Evolutionary conservation across 2,797 vertebrate species (phyloP).

Genomic region (Lerista edwardsae): DNA sequence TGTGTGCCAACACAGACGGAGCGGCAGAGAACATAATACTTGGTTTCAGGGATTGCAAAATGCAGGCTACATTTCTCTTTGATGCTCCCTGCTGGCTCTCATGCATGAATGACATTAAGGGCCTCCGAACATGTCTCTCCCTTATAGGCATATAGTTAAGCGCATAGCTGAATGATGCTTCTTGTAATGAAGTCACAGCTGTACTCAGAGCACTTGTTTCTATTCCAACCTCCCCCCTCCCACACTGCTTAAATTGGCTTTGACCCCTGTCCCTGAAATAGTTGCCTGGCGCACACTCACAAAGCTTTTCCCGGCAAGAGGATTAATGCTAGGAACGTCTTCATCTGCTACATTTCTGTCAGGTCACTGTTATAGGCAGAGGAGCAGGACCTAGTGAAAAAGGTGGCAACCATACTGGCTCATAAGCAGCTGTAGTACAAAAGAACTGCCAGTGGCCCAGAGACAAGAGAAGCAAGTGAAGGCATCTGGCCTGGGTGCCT

Average conservation of each 20-base stretch:
- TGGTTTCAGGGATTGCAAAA: constrained; percentile 17
- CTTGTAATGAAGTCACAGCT: constrained; percentile 32
- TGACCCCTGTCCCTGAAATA: background rate
- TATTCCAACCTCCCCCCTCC: background rate
- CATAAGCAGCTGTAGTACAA: background rate
- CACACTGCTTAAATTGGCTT: background rate
- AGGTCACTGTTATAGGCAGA: background rate
- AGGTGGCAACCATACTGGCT: background rate
- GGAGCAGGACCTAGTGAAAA: background rate
- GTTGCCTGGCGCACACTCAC: background rate
- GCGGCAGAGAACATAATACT: background rate
- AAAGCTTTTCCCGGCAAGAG: background rate
- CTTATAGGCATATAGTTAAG: constrained; percentile 18
- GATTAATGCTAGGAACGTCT: background rate
- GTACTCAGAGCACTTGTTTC: background rate
- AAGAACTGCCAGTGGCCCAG: no score
- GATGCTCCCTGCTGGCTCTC: constrained; percentile 28
- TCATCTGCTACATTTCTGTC: background rate
- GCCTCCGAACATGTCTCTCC: background rate
- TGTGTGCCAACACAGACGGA: constrained; percentile 2
- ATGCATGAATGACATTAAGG: background rate
- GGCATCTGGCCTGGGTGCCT: no score
- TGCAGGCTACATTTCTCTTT: constrained; percentile 18
- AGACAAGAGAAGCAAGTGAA: no score
- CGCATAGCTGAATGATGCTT: background rate